Evolutionary conservation across 2,797 vertebrate genomes (phyloP), one percentile per base, ranked within the genome.

Genomic region (Lutjanus argentimaculatus): DNA sequence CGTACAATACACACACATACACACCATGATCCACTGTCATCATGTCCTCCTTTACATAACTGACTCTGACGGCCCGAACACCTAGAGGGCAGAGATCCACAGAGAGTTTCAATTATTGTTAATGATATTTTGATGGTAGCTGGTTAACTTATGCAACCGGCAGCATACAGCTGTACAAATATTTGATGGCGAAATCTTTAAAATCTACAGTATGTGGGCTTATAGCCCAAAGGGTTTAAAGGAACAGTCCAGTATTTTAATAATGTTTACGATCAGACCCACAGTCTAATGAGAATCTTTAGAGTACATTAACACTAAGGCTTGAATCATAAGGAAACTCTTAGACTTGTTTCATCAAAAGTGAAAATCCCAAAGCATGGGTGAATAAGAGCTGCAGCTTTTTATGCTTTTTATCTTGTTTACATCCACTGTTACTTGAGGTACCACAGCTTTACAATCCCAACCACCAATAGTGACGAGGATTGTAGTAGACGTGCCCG

Each of bases 61-160:
- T 36, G 68, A 85, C 85, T 86, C 84, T 89, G 88, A 89, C 57
- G 67, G 91, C 84, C 75, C 57, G 22, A 68, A 88, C 87, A 93
- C 92, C 91, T 92, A 88, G 91, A 93, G 91, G 89, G 89, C 89
- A 93, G 77, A 83, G 85, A 92, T 90, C 91, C 80, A 66, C 86
- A 49, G 82, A 90, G 90, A 91, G 73, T 91, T 93, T 89, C 91
- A 92, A 93, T 94, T 93, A 94, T 79, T 80, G 87, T 77, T 93
- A 93, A 92, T 91, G 92, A 81, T 87, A 79, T 91, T 94, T 94
- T 92, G 91, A 94, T 93, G 92, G 91, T 53, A 43, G 88, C 89
- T 85, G 85, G 85, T 95, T 94, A 91, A 93, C 91, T 91, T 92
- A 85, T 93, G 84, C 83, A 86, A 84, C 72, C 67, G 72, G 88